These are phyloP conservation scores for Athripsodes cinereus DNA, from an alignment of 2,888 invertebrate genomes.

Conservation along the genomic window DNA sequence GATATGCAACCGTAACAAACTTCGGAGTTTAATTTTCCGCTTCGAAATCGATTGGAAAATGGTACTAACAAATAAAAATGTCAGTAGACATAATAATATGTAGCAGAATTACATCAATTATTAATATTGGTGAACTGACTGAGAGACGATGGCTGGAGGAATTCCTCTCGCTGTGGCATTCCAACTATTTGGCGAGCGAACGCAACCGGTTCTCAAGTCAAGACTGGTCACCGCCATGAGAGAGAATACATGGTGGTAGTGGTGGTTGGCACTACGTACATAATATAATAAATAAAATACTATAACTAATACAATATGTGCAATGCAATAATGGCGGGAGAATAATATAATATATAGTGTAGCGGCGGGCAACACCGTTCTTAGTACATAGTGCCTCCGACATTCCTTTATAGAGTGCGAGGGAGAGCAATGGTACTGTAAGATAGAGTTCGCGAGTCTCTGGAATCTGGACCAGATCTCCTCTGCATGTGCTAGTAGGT, in stretches of 20 bases:
- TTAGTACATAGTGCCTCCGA: too few species aligned
- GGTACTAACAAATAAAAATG: too few species aligned
- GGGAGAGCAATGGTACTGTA: not conserved
- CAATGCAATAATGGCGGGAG: not conserved
- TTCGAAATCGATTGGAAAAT: too few species aligned
- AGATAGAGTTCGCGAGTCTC: not conserved
- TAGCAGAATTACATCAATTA: not conserved
- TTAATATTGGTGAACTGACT: not conserved
- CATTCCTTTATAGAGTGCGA: not conserved
- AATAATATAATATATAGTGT: too few species aligned
- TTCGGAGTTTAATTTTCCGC: too few species aligned
- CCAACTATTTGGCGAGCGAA: conserved; percentile 14
- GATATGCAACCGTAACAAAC: too few species aligned
- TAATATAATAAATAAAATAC: not conserved
- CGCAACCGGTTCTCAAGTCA: conserved; percentile 17
- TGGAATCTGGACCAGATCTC: not conserved
- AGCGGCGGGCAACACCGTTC: conserved; percentile 1
- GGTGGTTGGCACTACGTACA: not conserved
- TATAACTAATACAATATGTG: not conserved
- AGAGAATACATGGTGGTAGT: not conserved
- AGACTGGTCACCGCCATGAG: not conserved
- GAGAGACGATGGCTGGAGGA: not conserved
- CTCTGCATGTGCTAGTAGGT: too few species aligned
- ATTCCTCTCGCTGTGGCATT: conserved; percentile 7
- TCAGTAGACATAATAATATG: too few species aligned